phyloP scores from a whole-genome alignment of 2,113 vertebrate species.

The Neodontobutis hainanensis region DNA sequence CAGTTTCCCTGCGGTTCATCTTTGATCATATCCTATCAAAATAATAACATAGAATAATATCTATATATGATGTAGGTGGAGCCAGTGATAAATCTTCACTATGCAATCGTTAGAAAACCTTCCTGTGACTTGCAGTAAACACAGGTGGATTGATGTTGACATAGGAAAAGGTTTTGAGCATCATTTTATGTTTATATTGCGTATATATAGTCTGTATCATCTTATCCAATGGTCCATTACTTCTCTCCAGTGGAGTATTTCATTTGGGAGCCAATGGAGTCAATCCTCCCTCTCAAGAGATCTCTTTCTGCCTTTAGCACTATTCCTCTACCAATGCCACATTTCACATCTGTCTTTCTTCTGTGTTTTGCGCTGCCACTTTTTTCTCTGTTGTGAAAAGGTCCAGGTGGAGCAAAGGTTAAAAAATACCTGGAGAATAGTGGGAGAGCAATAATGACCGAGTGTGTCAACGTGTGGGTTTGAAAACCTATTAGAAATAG shows the following conservation, averaged over 20 bases:
- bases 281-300: slow-evolving; percentile 16
- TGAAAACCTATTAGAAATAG: slow-evolving; percentile 50
- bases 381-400: slow-evolving; percentile 43
- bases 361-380: slow-evolving; percentile 32
- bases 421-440: slow-evolving; percentile 44
- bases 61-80: no score
- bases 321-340: not conserved
- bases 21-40: no score
- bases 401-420: slow-evolving; percentile 53
- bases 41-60: no score
- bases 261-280: slow-evolving; percentile 32
- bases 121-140: not conserved
- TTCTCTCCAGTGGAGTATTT: slow-evolving; percentile 16
- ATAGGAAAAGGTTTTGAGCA: not conserved
- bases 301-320: slow-evolving; percentile 9
- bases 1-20: no score
- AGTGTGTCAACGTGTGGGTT: slow-evolving; percentile 16
- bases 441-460: slow-evolving; percentile 47
- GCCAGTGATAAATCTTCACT: no score
- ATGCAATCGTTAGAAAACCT: no score
- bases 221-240: slow-evolving; percentile 20
- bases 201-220: not conserved
- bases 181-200: not conserved
- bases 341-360: slow-evolving; percentile 6
- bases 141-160: not conserved